These are phyloP conservation scores for Myrmecophaga tridactyla DNA, from an alignment of 2,113 vertebrate genomes.

Conservation along the genomic window DNA sequence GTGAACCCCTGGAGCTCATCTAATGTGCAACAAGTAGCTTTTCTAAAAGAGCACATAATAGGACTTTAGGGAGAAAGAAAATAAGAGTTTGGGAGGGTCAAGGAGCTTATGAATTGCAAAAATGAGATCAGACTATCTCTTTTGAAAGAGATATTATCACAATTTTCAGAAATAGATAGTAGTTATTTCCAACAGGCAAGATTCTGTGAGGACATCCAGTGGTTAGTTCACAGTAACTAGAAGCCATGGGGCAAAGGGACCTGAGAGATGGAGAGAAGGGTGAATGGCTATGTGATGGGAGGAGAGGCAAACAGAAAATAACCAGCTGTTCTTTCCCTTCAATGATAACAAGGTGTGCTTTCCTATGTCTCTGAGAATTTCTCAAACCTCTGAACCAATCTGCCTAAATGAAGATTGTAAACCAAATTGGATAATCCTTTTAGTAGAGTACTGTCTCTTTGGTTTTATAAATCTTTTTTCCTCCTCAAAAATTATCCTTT, in stretches of 20 bases:
- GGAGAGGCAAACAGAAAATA: background rate
- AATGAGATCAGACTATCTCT: background rate
- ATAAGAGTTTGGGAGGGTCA: background rate
- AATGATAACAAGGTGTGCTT: background rate
- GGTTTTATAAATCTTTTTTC: background rate
- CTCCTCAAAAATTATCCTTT: constrained; percentile 33
- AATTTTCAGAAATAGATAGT: background rate
- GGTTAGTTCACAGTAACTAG: background rate
- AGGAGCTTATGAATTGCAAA: background rate
- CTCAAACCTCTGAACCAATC: background rate
- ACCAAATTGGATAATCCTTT: background rate
- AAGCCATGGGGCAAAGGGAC: background rate
- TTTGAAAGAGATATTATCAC: background rate
- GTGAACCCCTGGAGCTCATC: background rate
- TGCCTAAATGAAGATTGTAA: background rate
- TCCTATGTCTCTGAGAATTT: background rate
- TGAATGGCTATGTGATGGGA: background rate
- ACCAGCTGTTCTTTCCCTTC: background rate
- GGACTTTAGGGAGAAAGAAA: background rate
- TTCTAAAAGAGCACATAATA: background rate
- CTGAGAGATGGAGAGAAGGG: background rate
- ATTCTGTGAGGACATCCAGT: background rate
- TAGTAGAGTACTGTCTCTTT: background rate
- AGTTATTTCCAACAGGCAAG: background rate
- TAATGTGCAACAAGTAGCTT: background rate